Conservation (phyloP, 2,113 vertebrate species). For the Pseudorhombus dupliciocellatus region DNA sequence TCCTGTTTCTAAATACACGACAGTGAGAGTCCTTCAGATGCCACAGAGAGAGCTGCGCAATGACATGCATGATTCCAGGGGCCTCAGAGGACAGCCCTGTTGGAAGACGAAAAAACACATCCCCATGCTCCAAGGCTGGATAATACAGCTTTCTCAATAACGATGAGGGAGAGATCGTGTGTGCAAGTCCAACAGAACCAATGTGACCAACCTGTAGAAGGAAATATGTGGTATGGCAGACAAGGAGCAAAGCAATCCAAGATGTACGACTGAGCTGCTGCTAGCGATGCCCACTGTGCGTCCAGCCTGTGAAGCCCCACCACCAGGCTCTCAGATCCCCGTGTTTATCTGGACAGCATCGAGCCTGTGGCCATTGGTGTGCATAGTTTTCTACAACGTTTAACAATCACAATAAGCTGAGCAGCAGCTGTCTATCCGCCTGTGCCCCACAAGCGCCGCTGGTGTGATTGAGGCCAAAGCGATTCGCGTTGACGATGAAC, state of each 20-base stretch:
- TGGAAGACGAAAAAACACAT: slow-evolving; percentile 9
- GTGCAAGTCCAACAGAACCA: neutral
- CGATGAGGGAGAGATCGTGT: neutral
- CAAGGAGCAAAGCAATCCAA: slow-evolving; percentile 41
- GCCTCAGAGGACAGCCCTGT: slow-evolving; percentile 58
- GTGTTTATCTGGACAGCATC: slow-evolving; percentile 17
- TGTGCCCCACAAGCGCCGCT: slow-evolving; percentile 42
- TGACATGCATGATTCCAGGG: slow-evolving; percentile 59
- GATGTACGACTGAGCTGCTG: slow-evolving; percentile 51
- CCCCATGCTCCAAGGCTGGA: slow-evolving; percentile 42
- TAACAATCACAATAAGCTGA: slow-evolving; percentile 47
- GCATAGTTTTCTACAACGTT: slow-evolving; percentile 59
- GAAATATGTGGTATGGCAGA: slow-evolving; percentile 16
- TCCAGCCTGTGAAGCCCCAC: slow-evolving; percentile 12
- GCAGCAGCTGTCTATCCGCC: slow-evolving; percentile 30
- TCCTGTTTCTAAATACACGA: slow-evolving; percentile 23
- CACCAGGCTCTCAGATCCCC: neutral
- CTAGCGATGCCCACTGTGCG: slow-evolving; percentile 22
- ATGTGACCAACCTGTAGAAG: neutral
- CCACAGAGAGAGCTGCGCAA: slow-evolving; percentile 59
- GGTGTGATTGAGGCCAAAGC: slow-evolving; percentile 31
- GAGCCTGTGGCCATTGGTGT: slow-evolving; percentile 31
- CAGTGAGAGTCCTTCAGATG: slow-evolving; percentile 49
- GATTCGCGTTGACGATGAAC: neutral
- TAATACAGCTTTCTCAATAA: slow-evolving; percentile 38